Evolutionary conservation across 2,113 vertebrate genomes (phyloP).

Genomic region (Perca schrenkii): DNA sequence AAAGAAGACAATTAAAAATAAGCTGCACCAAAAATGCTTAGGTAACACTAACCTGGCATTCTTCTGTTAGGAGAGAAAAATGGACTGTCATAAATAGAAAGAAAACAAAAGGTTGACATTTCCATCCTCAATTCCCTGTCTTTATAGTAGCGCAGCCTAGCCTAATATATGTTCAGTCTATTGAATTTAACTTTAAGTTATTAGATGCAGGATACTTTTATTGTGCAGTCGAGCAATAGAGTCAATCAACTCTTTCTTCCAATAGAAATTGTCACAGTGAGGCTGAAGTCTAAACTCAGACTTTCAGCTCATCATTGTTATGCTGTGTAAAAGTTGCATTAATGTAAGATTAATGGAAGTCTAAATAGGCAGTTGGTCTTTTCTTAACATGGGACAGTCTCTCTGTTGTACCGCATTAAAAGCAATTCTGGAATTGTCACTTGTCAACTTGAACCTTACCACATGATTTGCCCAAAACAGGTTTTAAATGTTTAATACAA

Average conservation of each 20-base stretch:
- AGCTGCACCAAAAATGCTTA: background rate
- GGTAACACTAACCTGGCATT: background rate
- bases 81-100: slow-evolving; percentile 7
- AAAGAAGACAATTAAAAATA: background rate
- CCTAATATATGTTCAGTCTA: slow-evolving; percentile 10
- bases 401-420: background rate
- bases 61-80: background rate
- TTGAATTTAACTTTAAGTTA: slow-evolving; percentile 29
- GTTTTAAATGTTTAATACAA: background rate
- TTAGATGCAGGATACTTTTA: slow-evolving; percentile 16
- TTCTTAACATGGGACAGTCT: slow-evolving; percentile 7
- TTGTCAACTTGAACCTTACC: background rate
- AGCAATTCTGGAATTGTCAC: background rate
- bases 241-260: background rate
- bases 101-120: slow-evolving; percentile 19
- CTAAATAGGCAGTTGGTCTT: background rate
- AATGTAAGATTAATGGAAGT: slow-evolving; percentile 18
- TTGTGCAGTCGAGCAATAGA: slow-evolving; percentile 18
- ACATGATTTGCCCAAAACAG: background rate
- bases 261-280: slow-evolving; percentile 13
- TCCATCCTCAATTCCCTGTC: slow-evolving; percentile 2
- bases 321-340: slow-evolving; percentile 4
- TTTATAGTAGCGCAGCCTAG: background rate
- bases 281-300: background rate
- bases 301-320: background rate